Evolutionary conservation across 2,113 vertebrate genomes (phyloP).

Genomic region (Chamaea fasciata): DNA sequence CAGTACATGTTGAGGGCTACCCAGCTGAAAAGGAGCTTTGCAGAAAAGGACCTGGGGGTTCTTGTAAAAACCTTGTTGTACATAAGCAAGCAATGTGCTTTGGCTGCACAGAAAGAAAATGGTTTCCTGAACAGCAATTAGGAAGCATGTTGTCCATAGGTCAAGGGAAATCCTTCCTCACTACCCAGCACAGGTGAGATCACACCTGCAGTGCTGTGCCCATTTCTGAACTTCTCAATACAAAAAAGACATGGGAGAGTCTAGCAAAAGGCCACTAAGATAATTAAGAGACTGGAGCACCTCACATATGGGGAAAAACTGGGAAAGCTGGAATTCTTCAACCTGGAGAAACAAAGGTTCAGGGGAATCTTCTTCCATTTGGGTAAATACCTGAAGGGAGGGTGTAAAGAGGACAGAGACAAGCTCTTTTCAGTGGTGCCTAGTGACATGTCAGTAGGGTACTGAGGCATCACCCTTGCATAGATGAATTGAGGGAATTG

Average conservation of each 20-base stretch:
- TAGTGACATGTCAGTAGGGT: not conserved
- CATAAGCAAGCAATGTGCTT: not conserved
- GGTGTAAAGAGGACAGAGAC: not conserved
- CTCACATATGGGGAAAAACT: not conserved
- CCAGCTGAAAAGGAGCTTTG: not conserved
- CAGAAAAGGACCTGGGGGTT: not conserved
- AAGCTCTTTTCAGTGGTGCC: not conserved
- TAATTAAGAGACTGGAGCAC: not conserved
- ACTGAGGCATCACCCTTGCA: not conserved
- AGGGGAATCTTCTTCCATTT: not conserved
- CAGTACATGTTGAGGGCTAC: not conserved
- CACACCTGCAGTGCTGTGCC: not conserved
- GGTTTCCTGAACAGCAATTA: not conserved
- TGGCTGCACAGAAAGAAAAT: not conserved
- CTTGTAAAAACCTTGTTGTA: not conserved
- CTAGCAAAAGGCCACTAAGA: not conserved
- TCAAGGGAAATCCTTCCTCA: not conserved
- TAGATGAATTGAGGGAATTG: not conserved
- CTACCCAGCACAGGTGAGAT: not conserved
- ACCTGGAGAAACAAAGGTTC: not conserved
- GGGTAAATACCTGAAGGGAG: not conserved
- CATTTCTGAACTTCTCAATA: not conserved
- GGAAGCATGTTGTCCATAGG: not conserved
- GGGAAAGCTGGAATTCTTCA: not conserved
- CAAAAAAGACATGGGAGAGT: not conserved